A percentile compares a stretch with the other conserved stretches of the same genome.
Conservation (phyloP, 1,140 invertebrate genomes). For the Macrocentrus cingulum region DNA sequence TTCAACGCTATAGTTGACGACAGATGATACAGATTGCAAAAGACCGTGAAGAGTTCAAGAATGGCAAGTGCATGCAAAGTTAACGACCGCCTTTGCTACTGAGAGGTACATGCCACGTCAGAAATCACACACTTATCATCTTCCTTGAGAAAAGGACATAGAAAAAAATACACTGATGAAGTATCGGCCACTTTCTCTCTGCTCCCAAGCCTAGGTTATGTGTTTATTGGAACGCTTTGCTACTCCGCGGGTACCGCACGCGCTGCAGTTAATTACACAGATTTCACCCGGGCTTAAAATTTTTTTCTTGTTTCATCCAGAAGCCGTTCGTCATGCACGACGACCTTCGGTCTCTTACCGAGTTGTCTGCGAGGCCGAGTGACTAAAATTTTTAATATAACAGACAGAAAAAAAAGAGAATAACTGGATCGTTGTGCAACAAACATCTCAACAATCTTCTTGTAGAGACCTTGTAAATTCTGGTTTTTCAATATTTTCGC, state of each 20-base stretch:
- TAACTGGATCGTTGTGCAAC: conserved; percentile 14
- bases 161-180: not conserved
- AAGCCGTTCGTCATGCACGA: conserved; percentile 2
- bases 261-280: not conserved
- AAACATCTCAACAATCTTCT: conserved; percentile 2
- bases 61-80: too few relatives aligned
- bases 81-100: too few relatives aligned
- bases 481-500: conserved; percentile 11
- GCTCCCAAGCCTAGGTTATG: too few relatives aligned
- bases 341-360: conserved; percentile 7
- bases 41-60: too few relatives aligned
- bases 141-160: too few relatives aligned
- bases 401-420: conserved; percentile 2
- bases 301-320: not conserved
- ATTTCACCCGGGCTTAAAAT: conserved; percentile 7
- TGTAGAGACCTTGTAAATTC: conserved; percentile 17
- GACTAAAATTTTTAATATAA: not conserved
- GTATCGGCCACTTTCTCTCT: conserved; percentile 3
- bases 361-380: not conserved
- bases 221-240: not conserved
- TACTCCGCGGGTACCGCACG: conserved; percentile 1
- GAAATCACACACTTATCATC: too few relatives aligned
- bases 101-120: too few relatives aligned
- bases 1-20: too few relatives aligned
- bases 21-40: too few relatives aligned